Percentiles rank a stretch among this genome's conserved stretches.
Conservation (phyloP, 2,888 invertebrate species). For the Melanotus villosus region DNA sequence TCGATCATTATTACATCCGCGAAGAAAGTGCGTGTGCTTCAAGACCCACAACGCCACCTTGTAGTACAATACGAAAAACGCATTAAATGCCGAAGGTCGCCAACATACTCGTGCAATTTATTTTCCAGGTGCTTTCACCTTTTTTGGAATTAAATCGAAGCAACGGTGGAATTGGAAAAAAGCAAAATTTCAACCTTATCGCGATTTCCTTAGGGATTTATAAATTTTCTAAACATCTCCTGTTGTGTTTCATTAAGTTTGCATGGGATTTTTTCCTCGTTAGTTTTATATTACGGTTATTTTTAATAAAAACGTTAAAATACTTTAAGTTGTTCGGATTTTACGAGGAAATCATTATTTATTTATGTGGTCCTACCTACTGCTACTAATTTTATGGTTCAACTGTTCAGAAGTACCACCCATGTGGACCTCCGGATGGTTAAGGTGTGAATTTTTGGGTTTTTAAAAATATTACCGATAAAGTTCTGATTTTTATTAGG, state of each 20-base stretch:
- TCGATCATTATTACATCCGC: background rate
- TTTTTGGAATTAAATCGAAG: slow-evolving; percentile 18
- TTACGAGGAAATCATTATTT: no score
- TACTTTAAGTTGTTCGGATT: no score
- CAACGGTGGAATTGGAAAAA: slow-evolving; percentile 13
- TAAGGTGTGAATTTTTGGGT: no score
- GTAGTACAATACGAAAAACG: background rate
- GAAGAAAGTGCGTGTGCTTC: background rate
- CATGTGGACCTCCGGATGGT: no score
- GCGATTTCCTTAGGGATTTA: slow-evolving; percentile 2
- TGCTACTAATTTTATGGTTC: no score
- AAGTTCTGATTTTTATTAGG: no score
- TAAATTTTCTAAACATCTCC: slow-evolving; percentile 3
- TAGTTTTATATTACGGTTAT: no score
- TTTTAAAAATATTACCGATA: no score
- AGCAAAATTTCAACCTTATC: slow-evolving; percentile 1
- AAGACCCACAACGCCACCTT: slow-evolving; percentile 18
- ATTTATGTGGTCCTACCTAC: no score
- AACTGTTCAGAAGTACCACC: no score
- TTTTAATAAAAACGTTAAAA: no score
- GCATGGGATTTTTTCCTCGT: background rate
- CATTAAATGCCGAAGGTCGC: slow-evolving; percentile 11
- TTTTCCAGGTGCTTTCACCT: slow-evolving; percentile 7
- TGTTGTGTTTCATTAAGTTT: slow-evolving; percentile 11
- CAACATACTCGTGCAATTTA: slow-evolving; percentile 5